phyloP scores from a whole-genome alignment of 2,888 invertebrate genomes.

The Gymnocheta viridis region DNA sequence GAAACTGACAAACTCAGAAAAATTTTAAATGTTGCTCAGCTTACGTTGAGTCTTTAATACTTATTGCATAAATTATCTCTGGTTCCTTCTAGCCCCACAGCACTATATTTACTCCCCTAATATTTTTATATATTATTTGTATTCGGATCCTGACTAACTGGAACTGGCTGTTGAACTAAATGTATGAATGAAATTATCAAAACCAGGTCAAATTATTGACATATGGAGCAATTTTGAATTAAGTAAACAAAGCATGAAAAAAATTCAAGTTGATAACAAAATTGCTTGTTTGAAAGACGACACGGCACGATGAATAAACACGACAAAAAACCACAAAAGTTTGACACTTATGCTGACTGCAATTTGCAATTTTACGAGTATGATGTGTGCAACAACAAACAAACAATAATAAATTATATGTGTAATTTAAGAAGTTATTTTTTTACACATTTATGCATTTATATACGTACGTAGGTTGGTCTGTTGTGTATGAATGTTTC shows the following conservation, averaged over 20 bases:
- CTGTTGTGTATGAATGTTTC: no score
- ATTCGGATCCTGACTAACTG: not conserved
- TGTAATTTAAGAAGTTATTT: constrained; percentile 49
- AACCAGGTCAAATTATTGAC: constrained; percentile 58
- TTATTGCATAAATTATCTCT: no score
- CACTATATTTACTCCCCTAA: constrained; percentile 1
- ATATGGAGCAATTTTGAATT: constrained; percentile 28
- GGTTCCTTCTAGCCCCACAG: no score
- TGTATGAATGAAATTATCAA: constrained; percentile 35
- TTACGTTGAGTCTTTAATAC: no score
- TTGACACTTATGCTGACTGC: constrained; percentile 31
- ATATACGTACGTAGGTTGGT: not conserved
- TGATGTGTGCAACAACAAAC: not conserved
- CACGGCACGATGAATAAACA: not conserved
- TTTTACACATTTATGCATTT: no score
- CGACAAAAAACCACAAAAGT: constrained; percentile 36
- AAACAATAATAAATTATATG: not conserved
- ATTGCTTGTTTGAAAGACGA: constrained; percentile 4
- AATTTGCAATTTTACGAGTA: constrained; percentile 13
- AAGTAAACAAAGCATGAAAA: constrained; percentile 5
- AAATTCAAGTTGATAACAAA: not conserved
- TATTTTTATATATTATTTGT: not conserved
- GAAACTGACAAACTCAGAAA: no score
- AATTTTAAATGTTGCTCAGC: no score
- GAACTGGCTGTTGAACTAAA: constrained; percentile 7